Evolutionary conservation across 2,888 invertebrate genomes (phyloP).

Genomic region (Pheosia gnoma): DNA sequence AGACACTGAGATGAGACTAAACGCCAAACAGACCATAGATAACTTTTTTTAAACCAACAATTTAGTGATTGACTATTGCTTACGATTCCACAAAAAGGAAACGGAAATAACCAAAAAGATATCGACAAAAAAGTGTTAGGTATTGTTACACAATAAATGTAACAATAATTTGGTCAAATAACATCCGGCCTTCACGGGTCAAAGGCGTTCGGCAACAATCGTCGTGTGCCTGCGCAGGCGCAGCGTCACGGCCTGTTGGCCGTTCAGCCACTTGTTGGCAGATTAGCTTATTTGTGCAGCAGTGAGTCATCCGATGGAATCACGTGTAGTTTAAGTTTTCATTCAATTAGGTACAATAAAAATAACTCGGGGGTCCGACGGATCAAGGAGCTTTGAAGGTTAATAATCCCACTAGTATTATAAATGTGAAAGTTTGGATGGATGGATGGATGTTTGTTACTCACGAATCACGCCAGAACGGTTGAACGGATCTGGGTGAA

Average conservation of each 20-base stretch:
- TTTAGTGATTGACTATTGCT: not conserved
- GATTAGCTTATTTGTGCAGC: constrained; percentile 36
- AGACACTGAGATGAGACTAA: not conserved
- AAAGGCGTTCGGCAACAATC: not conserved
- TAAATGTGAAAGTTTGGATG: too few species aligned
- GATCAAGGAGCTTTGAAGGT: too few species aligned
- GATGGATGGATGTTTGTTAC: too few species aligned
- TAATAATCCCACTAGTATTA: too few species aligned
- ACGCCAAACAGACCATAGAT: not conserved
- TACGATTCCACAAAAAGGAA: not conserved
- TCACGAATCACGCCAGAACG: too few species aligned
- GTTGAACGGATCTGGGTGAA: too few species aligned
- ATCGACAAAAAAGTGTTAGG: not conserved
- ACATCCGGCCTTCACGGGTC: constrained; percentile 45
- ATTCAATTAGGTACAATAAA: not conserved
- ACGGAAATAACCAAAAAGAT: not conserved
- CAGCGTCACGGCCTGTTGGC: constrained; percentile 19
- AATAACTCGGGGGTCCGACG: not conserved
- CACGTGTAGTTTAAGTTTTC: not conserved
- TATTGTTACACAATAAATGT: not conserved
- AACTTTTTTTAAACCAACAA: not conserved
- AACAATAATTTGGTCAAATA: not conserved
- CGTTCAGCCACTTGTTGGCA: constrained; percentile 32
- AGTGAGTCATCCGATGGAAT: constrained; percentile 7
- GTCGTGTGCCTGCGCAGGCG: not conserved